Evolutionary conservation across 92 coral and sea anemone genomes (phyloP).

Genomic region (Siderastrea radians): DNA sequence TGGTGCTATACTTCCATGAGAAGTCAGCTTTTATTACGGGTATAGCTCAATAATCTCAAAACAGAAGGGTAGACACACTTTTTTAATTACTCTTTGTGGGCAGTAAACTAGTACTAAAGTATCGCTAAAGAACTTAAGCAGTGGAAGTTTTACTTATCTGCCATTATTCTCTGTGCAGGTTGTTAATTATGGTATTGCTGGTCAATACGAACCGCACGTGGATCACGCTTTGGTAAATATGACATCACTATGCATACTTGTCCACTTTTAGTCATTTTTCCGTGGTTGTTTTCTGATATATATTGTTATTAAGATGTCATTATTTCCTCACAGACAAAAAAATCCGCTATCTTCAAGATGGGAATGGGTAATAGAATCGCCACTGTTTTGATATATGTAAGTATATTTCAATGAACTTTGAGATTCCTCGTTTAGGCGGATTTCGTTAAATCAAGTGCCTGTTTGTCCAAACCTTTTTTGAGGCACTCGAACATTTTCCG

Average conservation of each 20-base stretch:
- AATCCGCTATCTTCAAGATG: conserved; percentile 74
- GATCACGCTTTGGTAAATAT: conserved; percentile 66
- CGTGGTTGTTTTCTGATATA: neutral
- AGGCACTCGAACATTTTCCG: neutral
- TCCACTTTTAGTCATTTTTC: neutral
- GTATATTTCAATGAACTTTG: conserved; percentile 19
- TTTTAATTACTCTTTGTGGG: neutral
- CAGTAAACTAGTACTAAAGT: neutral
- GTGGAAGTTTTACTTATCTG: too few relatives aligned
- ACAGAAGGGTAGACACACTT: too few relatives aligned
- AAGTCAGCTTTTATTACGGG: too few relatives aligned
- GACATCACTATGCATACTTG: neutral
- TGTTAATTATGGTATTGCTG: conserved; percentile 95
- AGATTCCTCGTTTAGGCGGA: too few relatives aligned
- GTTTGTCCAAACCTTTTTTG: neutral
- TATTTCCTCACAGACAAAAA: neutral
- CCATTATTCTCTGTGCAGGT: conserved; percentile 60
- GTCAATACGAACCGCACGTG: conserved; percentile 97
- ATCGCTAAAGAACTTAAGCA: neutral
- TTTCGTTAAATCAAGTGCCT: too few relatives aligned
- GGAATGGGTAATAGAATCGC: conserved; percentile 98
- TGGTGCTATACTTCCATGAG: too few relatives aligned
- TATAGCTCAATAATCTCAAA: too few relatives aligned
- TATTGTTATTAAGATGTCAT: neutral
- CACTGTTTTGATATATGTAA: conserved; percentile 91